Conservation (phyloP, 1,140 invertebrate genomes). For the Apis laboriosa region DNA sequence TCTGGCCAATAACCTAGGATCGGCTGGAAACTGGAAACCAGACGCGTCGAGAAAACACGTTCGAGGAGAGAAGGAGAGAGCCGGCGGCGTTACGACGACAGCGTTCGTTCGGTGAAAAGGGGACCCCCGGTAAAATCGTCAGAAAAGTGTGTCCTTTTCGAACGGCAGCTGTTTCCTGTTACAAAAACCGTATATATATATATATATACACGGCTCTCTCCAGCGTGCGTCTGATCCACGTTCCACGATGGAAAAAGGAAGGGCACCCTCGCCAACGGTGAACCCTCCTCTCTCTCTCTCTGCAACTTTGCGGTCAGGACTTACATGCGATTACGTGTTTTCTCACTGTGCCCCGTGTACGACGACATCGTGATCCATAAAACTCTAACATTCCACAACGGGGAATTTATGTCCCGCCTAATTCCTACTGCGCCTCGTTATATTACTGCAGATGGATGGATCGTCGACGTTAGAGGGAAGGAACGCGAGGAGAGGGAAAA, state of each 20-base stretch:
- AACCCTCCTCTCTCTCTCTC: background rate
- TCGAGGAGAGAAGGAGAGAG: background rate
- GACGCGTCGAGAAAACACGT: conserved; percentile 17
- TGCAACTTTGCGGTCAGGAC: conserved; percentile 24
- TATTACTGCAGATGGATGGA: conserved; percentile 6
- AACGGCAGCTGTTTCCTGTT: conserved; percentile 72
- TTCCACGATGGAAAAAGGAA: conserved; percentile 11
- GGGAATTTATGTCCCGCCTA: conserved; percentile 62
- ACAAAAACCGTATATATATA: conserved; percentile 44
- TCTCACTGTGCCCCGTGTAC: conserved; percentile 8
- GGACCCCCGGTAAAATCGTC: conserved; percentile 52
- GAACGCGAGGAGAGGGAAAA: background rate
- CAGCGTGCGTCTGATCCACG: background rate
- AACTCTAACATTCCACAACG: conserved; percentile 36
- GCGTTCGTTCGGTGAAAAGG: background rate
- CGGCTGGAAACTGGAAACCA: conserved; percentile 61
- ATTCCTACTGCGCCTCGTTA: conserved; percentile 53
- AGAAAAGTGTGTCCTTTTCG: conserved; percentile 43
- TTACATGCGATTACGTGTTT: conserved; percentile 55
- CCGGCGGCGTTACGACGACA: background rate
- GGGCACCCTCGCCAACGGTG: conserved; percentile 26
- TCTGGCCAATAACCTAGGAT: conserved; percentile 27
- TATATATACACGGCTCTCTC: background rate
- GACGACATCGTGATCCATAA: conserved; percentile 52
- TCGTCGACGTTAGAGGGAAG: background rate